phyloP scores from a whole-genome alignment of 2,113 vertebrate genomes.

The Peromyscus polionotus region DNA sequence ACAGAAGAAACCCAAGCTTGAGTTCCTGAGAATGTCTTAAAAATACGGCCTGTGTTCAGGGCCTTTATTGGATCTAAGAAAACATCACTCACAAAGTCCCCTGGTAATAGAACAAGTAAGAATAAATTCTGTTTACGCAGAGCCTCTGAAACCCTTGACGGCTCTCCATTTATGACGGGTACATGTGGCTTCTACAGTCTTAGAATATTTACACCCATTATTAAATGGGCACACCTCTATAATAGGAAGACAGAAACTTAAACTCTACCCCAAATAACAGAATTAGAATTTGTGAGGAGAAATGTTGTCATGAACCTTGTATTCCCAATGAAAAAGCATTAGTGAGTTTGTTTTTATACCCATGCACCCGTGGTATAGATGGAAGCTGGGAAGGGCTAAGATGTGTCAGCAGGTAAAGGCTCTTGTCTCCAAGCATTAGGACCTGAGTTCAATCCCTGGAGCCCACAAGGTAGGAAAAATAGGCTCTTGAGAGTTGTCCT shows the following conservation, averaged over 20 bases:
- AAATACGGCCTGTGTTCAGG: slow-evolving; percentile 31
- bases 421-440: background rate
- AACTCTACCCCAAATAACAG: background rate
- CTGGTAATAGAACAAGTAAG: background rate
- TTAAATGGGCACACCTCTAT: background rate
- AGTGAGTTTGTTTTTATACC: background rate
- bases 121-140: background rate
- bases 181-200: background rate
- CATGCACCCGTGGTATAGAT: too few relatives aligned
- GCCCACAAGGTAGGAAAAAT: background rate
- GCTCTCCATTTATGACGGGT: background rate
- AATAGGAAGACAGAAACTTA: slow-evolving; percentile 5
- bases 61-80: slow-evolving; percentile 20
- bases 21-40: slow-evolving; percentile 33
- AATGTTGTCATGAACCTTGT: background rate
- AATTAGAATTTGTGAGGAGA: slow-evolving; percentile 1
- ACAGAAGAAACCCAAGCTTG: background rate
- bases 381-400: background rate
- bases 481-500: background rate
- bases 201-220: background rate
- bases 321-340: slow-evolving; percentile 31
- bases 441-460: background rate
- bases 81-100: background rate
- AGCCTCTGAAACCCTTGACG: background rate
- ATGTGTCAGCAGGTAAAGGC: background rate